phyloP scores from a whole-genome alignment of 2,888 invertebrate genomes.

The Pandemis cinnamomeana region DNA sequence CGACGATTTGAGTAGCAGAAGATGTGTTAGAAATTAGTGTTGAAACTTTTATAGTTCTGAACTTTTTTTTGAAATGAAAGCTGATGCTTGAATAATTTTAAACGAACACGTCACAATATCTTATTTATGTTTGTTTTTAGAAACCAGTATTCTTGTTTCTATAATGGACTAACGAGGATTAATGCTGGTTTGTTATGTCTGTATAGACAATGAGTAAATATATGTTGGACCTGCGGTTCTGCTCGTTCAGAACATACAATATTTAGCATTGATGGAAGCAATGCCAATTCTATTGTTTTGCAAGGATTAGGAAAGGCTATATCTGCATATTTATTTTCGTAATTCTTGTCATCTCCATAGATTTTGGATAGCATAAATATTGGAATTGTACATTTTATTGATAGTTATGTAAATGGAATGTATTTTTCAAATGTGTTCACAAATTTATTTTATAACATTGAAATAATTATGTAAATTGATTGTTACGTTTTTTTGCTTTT shows the following conservation, averaged over 20 bases:
- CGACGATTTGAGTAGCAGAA: neutral
- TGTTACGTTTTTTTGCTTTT: neutral
- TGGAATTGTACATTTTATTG: neutral
- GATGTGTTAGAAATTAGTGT: neutral
- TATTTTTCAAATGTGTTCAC: neutral
- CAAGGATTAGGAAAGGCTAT: slow-evolving; percentile 7
- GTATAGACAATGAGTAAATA: neutral
- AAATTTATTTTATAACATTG: neutral
- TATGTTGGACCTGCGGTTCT: neutral
- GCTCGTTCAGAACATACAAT: slow-evolving; percentile 28
- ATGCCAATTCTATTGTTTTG: slow-evolving; percentile 37
- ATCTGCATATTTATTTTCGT: slow-evolving; percentile 1
- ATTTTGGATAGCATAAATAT: neutral
- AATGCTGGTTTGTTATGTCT: neutral
- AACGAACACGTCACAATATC: neutral
- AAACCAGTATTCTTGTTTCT: neutral
- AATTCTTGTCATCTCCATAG: slow-evolving; percentile 14
- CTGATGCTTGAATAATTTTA: neutral
- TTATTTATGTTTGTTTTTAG: neutral
- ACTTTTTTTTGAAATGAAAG: neutral
- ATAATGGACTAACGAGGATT: neutral
- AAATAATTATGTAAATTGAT: neutral
- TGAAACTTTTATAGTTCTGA: neutral
- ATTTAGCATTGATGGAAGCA: slow-evolving; percentile 35
- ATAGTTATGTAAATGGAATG: neutral